Conservation (phyloP, 2,888 invertebrate genomes). For the Sericinus montela region DNA sequence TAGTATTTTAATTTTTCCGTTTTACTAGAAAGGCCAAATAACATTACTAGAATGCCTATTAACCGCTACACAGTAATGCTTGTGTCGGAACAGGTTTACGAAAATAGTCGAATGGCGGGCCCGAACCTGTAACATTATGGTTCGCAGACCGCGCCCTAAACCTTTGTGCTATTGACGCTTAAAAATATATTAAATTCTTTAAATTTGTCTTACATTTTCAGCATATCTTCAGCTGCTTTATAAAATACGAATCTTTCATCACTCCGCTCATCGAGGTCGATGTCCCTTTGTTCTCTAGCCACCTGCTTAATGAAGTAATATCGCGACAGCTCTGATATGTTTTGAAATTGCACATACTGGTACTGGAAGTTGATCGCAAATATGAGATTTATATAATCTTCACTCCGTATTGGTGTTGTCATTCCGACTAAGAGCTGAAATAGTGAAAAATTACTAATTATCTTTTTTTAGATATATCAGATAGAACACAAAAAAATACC, state of each 20-base stretch:
- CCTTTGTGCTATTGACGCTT: too few species aligned
- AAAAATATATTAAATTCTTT: too few species aligned
- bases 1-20: too few species aligned
- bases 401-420: conserved; percentile 76
- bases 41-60: too few species aligned
- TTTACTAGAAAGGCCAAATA: too few species aligned
- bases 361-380: conserved; percentile 83
- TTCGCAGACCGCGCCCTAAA: too few species aligned
- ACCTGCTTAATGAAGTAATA: conserved; percentile 68
- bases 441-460: neutral
- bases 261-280: conserved; percentile 41
- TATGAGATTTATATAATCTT: conserved; percentile 70
- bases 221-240: conserved; percentile 48
- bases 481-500: too few species aligned
- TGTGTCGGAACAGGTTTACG: too few species aligned
- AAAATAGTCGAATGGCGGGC: too few species aligned
- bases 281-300: conserved; percentile 56
- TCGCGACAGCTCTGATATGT: conserved; percentile 68
- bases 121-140: too few species aligned
- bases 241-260: conserved; percentile 63
- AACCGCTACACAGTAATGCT: too few species aligned
- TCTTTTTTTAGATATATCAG: too few species aligned
- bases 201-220: conserved; percentile 39
- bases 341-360: conserved; percentile 78
- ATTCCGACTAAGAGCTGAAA: conserved; percentile 80